Base-by-base conservation (phyloP, 2,113 vertebrate genomes). In the Malurus cyaneus region DNA sequence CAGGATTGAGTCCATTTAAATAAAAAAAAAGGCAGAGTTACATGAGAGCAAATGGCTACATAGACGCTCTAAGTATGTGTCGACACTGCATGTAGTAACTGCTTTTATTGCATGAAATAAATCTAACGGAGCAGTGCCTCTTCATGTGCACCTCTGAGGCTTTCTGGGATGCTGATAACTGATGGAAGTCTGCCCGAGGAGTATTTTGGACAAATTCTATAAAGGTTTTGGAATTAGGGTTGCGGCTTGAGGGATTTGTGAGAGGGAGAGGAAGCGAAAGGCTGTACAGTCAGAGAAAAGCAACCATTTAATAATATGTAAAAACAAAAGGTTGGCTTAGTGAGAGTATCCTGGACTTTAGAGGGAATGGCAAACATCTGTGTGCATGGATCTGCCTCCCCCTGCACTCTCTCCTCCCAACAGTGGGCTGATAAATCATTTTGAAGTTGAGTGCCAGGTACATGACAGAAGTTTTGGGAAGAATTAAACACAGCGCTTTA, bases 321-420 rank as follows among this genome's bases (percentile, higher is more conserved):
- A 80, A 83, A 80, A 36, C 32, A 39, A 66, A 91, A 73, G 57
- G 57, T 52, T 93, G 79, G 56, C 67, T 93, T 81, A 52, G 62
- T 29, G 65, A 64, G 24, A 42, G 24, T 66, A 29, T 57, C 3
- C 4, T 34, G 24, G 60, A 56, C 34, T 76, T 92, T 2, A 18
- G 53, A 88, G 77, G 46, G 81, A 92, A 96, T 69, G 66, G 78
- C 67, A 96, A 88, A 88, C 82, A 90, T 67, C 66, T 85, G 89
- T 73, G 78, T 44, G 29, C 3, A 18, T 29, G 56, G 41, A 76
- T 67, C 34, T 92, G 52, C 32, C 60, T 23, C 14, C 25, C 50
- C 6, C 21, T 31, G 16, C 9, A 17, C 13, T 36, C 31, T 14
- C 25, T 25, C 57, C 42, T 76, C 44, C n/a, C n/a, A 81, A 9